These are phyloP conservation scores for Triplophysa dalaica DNA, from an alignment of 2,113 vertebrate genomes.

Conservation along the genomic window DNA sequence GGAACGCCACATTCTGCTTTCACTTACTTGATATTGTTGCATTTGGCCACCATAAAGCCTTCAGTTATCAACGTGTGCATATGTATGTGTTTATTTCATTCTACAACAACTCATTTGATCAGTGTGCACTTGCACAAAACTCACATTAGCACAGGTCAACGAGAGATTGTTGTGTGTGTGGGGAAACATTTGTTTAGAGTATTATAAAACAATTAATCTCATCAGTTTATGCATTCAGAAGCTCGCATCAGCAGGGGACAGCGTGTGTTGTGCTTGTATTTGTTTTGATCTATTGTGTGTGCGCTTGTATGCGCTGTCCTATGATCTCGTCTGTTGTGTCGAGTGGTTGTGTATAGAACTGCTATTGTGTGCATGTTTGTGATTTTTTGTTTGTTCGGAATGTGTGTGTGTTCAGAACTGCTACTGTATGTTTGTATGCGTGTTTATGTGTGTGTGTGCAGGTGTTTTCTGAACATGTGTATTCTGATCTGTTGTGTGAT, in stretches of 20 bases:
- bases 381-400: no score
- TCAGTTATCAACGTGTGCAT: background rate
- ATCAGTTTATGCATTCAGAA: background rate
- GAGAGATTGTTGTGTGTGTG: background rate
- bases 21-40: slow-evolving; percentile 71
- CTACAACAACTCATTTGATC: background rate
- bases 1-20: slow-evolving; percentile 60
- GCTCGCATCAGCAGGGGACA: background rate
- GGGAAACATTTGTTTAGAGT: slow-evolving; percentile 4
- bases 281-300: no score
- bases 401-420: no score
- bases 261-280: background rate
- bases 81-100: slow-evolving; percentile 19
- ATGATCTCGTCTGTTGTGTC: no score
- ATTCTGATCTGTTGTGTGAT: no score
- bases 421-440: no score
- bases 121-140: background rate
- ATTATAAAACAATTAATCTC: background rate
- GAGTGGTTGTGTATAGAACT: background rate
- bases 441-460: no score
- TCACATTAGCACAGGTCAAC: background rate
- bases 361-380: background rate
- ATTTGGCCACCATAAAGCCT: slow-evolving; percentile 58
- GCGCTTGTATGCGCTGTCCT: no score
- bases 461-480: no score